Evolutionary conservation across 2,888 invertebrate species (phyloP), one percentile per base, ranked within the genome.

Genomic region (Acanthosepion pharaonis): DNA sequence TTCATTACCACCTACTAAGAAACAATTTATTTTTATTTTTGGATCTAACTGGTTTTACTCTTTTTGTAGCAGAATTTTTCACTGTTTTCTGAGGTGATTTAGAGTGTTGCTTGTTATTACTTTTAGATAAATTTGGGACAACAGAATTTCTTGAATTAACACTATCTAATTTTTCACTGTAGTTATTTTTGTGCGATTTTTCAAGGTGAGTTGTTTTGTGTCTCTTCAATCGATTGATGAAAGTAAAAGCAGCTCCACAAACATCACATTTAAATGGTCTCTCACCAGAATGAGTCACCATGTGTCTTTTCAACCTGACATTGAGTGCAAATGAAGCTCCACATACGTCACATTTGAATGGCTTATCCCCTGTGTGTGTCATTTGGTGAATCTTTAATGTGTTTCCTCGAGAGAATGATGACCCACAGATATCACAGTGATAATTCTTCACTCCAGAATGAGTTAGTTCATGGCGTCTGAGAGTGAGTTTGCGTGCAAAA

Each of bases 351-450:
- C 93, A 93, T n/a, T 53, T 49, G 33, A 53, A 53, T 53, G 93
- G 93, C 48, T 93, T 93, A n/a, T 53, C 49, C 9, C 51, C 93
- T 20, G 93, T 53, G 53, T 93, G 93, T 11, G 93, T 93, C 49
- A 93, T n/a, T 28, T 20, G 49, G 51, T 93, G 93, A 11, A 93
- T 93, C 53, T 93, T 93, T 28, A 93, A 53, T 1, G 49, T 49
- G n/a, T 53, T 93, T 18, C n/a, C 33, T 28, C 93, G 93, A 3
- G 93, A 93, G n/a, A 93, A 93, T 11, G 53, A 51, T 28, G 49
- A n/a, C 28, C 93, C 93, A 93, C 93, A 93, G 33, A 93, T 53
- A 93, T 51, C 93, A 93, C 93, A 93, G n/a, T n/a, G 93, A 49
- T 93, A 93, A 51, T 49, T 49, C 53, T 93, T 93, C 51, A 53